phyloP scores from a whole-genome alignment of 1,140 invertebrate genomes.

The Scaptomyza pallida region DNA sequence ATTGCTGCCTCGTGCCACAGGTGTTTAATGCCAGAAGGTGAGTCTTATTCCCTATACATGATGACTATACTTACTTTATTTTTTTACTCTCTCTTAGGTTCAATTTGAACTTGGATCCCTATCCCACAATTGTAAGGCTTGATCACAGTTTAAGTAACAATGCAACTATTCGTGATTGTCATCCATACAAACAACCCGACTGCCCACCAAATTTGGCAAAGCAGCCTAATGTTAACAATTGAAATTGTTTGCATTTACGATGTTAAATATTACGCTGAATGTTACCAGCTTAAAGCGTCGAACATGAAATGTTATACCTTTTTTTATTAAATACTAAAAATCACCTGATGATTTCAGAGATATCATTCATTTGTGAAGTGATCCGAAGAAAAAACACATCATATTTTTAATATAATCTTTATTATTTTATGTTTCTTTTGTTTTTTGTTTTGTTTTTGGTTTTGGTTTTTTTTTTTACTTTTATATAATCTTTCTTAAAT shows the following conservation, averaged over 20 bases:
- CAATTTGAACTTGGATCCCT: slow-evolving; percentile 93
- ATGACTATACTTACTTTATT: too few species aligned
- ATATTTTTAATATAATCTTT: slow-evolving; percentile 80
- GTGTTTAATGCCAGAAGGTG: slow-evolving; percentile 94
- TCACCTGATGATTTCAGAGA: too few species aligned
- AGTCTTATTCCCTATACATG: background rate
- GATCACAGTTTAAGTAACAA: slow-evolving; percentile 91
- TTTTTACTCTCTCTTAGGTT: slow-evolving; percentile 86
- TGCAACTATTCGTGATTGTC: slow-evolving; percentile 92
- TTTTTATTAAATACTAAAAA: too few species aligned
- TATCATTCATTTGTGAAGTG: too few species aligned
- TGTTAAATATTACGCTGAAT: too few species aligned
- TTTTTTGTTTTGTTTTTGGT: slow-evolving; percentile 59
- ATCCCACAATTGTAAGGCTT: slow-evolving; percentile 93
- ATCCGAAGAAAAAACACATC: background rate
- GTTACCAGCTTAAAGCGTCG: too few species aligned
- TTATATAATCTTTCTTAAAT: slow-evolving; percentile 81
- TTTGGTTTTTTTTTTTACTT: slow-evolving; percentile 47
- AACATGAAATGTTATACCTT: background rate
- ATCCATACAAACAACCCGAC: slow-evolving; percentile 94
- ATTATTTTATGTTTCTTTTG: slow-evolving; percentile 58
- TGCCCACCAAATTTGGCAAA: slow-evolving; percentile 91
- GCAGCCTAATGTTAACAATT: slow-evolving; percentile 75
- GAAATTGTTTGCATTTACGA: slow-evolving; percentile 2
- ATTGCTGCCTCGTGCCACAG: slow-evolving; percentile 97